A percentile compares a stretch with the other conserved stretches of the same genome.
Evolutionary conservation across 1,140 invertebrate species (phyloP).

Genomic region (Philotrypesis tridentata): DNA sequence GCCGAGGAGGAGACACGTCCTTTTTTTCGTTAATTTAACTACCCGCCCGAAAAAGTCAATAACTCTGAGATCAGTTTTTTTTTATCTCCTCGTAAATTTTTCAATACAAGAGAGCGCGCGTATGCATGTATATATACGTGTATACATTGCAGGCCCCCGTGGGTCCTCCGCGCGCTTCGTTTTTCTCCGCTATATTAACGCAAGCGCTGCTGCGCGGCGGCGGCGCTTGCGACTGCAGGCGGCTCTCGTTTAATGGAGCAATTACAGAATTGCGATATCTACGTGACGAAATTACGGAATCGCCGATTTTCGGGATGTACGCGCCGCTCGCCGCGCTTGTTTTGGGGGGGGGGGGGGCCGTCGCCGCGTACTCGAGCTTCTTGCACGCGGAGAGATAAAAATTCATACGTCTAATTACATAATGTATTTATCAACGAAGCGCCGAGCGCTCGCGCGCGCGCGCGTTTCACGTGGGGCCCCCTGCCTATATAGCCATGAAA

Average conservation of each 20-base stretch:
- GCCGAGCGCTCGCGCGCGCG: neutral
- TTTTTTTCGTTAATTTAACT: constrained; percentile 45
- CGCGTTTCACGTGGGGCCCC: neutral
- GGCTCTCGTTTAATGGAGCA: constrained; percentile 43
- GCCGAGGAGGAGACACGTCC: neutral
- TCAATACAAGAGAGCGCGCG: constrained; percentile 8
- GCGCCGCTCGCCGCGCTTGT: too few relatives aligned
- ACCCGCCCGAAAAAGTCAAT: constrained; percentile 44
- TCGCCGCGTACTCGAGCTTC: neutral
- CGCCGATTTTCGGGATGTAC: neutral
- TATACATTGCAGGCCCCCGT: too few relatives aligned
- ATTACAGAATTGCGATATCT: constrained; percentile 37
- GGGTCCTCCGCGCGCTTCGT: neutral
- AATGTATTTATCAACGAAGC: constrained; percentile 43
- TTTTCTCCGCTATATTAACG: too few relatives aligned
- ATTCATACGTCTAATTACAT: constrained; percentile 24
- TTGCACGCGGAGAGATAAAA: neutral
- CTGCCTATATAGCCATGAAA: neutral
- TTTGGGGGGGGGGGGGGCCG: too few relatives aligned
- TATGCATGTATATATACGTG: neutral
- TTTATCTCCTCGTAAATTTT: constrained; percentile 42
- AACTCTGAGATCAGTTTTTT: constrained; percentile 41
- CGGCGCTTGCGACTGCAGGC: too few relatives aligned
- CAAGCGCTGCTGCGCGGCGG: too few relatives aligned
- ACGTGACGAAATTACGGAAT: constrained; percentile 45